These are phyloP conservation scores for Drosophila borborema DNA, from an alignment of 2,888 invertebrate genomes.

Conservation along the genomic window DNA sequence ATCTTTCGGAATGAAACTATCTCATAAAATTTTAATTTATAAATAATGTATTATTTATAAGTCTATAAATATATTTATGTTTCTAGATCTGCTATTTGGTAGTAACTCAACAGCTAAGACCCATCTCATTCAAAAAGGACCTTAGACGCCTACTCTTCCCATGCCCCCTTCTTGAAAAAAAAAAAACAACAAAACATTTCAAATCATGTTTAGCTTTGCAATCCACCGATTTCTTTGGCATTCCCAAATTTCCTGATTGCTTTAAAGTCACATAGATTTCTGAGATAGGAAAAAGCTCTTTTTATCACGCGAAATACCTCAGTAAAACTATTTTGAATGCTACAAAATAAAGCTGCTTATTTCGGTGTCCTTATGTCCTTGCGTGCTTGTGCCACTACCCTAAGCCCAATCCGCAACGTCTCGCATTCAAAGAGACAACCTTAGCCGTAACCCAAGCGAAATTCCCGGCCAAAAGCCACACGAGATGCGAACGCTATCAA, in stretches of 20 bases:
- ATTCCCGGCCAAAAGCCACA: conserved; percentile 27
- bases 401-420: background rate
- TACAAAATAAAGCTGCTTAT: conserved; percentile 10
- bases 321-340: conserved; percentile 5
- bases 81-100: background rate
- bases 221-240: background rate
- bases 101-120: background rate
- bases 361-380: background rate
- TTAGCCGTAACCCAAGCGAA: conserved; percentile 10
- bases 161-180: no score
- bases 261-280: background rate
- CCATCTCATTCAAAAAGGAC: background rate
- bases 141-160: background rate
- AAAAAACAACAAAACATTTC: background rate
- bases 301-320: conserved; percentile 3
- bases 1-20: no score
- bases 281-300: background rate
- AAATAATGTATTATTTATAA: background rate
- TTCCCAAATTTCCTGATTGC: background rate
- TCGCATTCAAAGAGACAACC: conserved; percentile 1
- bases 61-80: background rate
- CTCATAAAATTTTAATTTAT: background rate
- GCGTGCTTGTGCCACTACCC: background rate
- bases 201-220: background rate
- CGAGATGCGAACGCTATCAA: conserved; percentile 42